Conservation (phyloP, 2,113 vertebrate species). For the human (Homo sapiens) region GRCh38 chr7:12633001-12633500, state of each 20-base stretch:
- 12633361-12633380: background rate
- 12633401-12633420: background rate
- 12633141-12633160: background rate
- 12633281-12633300: background rate
- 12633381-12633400: background rate
- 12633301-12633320: slow-evolving; percentile 1
- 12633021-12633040: background rate
- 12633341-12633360: background rate
- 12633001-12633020: background rate
- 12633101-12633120: background rate
- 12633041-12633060: slow-evolving; percentile 7
- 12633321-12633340: background rate
- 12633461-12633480: background rate
- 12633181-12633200: background rate
- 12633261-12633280: background rate
- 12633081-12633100: background rate
- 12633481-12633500: background rate
- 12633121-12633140: background rate
- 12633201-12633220: background rate
- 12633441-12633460: background rate
- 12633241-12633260: background rate
- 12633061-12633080: background rate
- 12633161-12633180: background rate
- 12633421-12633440: background rate
- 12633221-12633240: background rate